Base-by-base conservation (phyloP, 2,113 vertebrate species). In the Cynopterus brachyotis region DNA sequence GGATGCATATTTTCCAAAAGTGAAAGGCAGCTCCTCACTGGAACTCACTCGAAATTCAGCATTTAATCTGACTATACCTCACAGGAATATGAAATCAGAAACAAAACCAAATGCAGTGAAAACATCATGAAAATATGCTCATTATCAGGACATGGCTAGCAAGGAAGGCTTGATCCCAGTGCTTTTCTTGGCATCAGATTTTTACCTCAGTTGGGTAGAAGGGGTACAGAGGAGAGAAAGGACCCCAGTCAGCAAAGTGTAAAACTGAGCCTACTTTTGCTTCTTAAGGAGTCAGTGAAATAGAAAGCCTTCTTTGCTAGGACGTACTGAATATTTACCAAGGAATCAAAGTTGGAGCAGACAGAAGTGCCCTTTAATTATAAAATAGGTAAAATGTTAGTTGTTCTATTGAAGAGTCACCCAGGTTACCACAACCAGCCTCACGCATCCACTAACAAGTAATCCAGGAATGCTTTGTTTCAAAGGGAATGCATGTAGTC, bases 391-490 rank as follows among this genome's bases (percentile, higher is more conserved):
- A 88, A 79, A 88, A 84, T 50, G 20, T 87, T 30, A 69, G 80
- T 86, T 76, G 88, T 45, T 84, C 88, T 81, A 84, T 66, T 50
- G 66, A 96, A 73, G 76, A 85, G 79, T 96, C 85, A 81, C 60
- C 81, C 50, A 81, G 87, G 67, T 50, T 84, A 69, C 82, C 70
- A 70, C 1, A 69, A 69, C 79, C 86, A 98, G 89, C 93, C 92
- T 97, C 88, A 97, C 93, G 89, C 97, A 98, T 75, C 93, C 95
- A 87, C 57, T 95, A 89, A 97, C 13, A 0, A 6, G 20, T 95
- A 97, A 97, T 47, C 89, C 98, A 97, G 98, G 97, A 98, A 98
- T 69, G 92, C 97, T 98, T 98, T 95, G 91, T 94, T 98, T 97
- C 84, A 93, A 84, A 93, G 94, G 97, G 92, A 98, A 96, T 96